Evolutionary conservation across 2,797 vertebrate species (phyloP).

Genomic region (Betta splendens): DNA sequence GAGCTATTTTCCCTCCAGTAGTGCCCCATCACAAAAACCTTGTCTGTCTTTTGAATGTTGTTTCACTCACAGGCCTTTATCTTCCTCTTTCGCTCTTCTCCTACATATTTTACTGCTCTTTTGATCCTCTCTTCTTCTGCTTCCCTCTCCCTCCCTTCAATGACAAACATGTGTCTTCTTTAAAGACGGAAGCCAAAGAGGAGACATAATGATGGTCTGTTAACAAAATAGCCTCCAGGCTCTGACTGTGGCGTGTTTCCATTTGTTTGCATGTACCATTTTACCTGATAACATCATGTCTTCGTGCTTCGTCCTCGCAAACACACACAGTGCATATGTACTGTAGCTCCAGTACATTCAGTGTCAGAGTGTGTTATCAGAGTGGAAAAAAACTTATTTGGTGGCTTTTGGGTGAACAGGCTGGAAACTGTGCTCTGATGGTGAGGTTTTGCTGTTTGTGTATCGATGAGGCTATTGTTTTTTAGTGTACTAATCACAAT

Average conservation of each 20-base stretch:
- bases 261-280: conserved; percentile 14
- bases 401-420: conserved; percentile 31
- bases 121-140: conserved; percentile 9
- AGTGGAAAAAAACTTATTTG: conserved; percentile 40
- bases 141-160: conserved; percentile 18
- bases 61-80: conserved; percentile 10
- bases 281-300: conserved; percentile 4
- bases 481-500: conserved; percentile 30
- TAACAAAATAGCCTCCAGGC: conserved; percentile 52
- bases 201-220: conserved; percentile 31
- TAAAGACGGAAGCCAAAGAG: conserved; percentile 23
- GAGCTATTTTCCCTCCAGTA: too few species aligned
- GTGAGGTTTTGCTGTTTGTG: conserved; percentile 17
- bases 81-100: neutral
- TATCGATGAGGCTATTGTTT: conserved; percentile 36
- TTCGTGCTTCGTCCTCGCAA: neutral
- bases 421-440: conserved; percentile 40
- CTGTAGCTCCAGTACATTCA: neutral
- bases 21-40: too few species aligned
- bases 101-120: conserved; percentile 25
- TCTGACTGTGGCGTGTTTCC: conserved; percentile 14
- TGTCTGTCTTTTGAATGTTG: neutral
- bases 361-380: conserved; percentile 14
- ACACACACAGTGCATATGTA: too few species aligned
- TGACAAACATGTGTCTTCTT: conserved; percentile 53